Evolutionary conservation across 2,888 invertebrate genomes (phyloP).

Genomic region (Platycheirus albimanus): DNA sequence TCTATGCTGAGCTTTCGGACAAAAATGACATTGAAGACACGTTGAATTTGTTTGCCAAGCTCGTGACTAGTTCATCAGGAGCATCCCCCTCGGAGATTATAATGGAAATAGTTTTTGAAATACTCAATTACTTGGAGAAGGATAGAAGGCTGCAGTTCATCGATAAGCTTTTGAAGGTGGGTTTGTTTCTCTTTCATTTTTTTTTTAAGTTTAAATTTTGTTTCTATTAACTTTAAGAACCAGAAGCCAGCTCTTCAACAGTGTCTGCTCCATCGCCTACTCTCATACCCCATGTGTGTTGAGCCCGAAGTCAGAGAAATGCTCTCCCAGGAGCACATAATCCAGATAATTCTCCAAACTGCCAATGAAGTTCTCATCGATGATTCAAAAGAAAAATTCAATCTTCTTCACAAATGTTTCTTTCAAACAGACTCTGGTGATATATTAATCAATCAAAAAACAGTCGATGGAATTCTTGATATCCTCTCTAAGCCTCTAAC

Average conservation of each 20-base stretch:
- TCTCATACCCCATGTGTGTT: slow-evolving; percentile 81
- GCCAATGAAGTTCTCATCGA: slow-evolving; percentile 73
- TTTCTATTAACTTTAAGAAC: slow-evolving; percentile 75
- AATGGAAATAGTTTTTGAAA: slow-evolving; percentile 86
- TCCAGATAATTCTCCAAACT: slow-evolving; percentile 77
- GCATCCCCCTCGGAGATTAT: slow-evolving; percentile 84
- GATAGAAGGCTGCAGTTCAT: slow-evolving; percentile 85
- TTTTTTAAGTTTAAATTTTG: slow-evolving; percentile 11
- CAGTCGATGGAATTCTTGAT: slow-evolving; percentile 80
- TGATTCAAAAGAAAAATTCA: slow-evolving; percentile 78
- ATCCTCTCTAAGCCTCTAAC: slow-evolving; percentile 78
- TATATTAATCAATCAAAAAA: slow-evolving; percentile 79
- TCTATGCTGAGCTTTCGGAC: slow-evolving; percentile 83
- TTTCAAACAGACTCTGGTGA: slow-evolving; percentile 81
- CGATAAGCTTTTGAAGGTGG: slow-evolving; percentile 85
- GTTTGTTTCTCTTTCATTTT: slow-evolving; percentile 19
- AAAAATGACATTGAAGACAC: slow-evolving; percentile 77
- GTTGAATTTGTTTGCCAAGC: slow-evolving; percentile 76
- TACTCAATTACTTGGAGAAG: slow-evolving; percentile 84
- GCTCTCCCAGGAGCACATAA: slow-evolving; percentile 77
- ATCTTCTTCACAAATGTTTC: slow-evolving; percentile 82
- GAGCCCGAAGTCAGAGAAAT: slow-evolving; percentile 79
- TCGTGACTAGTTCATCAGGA: slow-evolving; percentile 79
- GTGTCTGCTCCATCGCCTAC: slow-evolving; percentile 79
- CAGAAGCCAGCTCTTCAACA: slow-evolving; percentile 78